phyloP scores from a whole-genome alignment of 1,140 invertebrate species.

The Musca domestica region DNA sequence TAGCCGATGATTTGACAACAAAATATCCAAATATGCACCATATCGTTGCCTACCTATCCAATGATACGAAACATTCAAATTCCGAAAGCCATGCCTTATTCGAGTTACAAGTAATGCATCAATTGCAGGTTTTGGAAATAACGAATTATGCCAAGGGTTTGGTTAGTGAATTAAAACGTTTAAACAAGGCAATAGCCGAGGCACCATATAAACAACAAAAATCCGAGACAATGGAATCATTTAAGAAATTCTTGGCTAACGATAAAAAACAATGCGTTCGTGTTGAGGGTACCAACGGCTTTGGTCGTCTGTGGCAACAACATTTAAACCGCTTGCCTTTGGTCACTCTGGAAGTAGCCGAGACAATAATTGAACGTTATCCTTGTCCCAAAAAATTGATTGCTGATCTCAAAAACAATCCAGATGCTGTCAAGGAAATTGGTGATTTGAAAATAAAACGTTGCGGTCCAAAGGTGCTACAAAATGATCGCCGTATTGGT shows the following conservation, averaged over 20 bases:
- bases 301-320: conserved; percentile 71
- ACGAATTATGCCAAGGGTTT: conserved; percentile 59
- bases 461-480: conserved; percentile 60
- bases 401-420: conserved; percentile 58
- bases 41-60: conserved; percentile 32
- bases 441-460: conserved; percentile 68
- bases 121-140: conserved; percentile 56
- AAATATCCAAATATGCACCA: conserved; percentile 27
- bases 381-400: conserved; percentile 64
- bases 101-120: conserved; percentile 57
- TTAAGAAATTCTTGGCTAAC: conserved; percentile 62
- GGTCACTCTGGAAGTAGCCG: conserved; percentile 69
- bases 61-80: conserved; percentile 44
- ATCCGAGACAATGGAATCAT: conserved; percentile 54
- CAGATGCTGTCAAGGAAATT: conserved; percentile 60
- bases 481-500: conserved; percentile 65
- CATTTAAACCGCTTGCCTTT: conserved; percentile 71
- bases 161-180: conserved; percentile 58
- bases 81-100: conserved; percentile 41
- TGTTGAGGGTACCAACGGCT: conserved; percentile 66
- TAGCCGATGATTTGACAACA: background rate
- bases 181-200: conserved; percentile 68
- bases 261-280: conserved; percentile 66
- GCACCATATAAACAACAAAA: conserved; percentile 61
- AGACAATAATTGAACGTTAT: conserved; percentile 68